These are phyloP conservation scores for Trachelus stipa DNA, from an alignment of 2,888 invertebrate genomes.

Conservation along the genomic window DNA sequence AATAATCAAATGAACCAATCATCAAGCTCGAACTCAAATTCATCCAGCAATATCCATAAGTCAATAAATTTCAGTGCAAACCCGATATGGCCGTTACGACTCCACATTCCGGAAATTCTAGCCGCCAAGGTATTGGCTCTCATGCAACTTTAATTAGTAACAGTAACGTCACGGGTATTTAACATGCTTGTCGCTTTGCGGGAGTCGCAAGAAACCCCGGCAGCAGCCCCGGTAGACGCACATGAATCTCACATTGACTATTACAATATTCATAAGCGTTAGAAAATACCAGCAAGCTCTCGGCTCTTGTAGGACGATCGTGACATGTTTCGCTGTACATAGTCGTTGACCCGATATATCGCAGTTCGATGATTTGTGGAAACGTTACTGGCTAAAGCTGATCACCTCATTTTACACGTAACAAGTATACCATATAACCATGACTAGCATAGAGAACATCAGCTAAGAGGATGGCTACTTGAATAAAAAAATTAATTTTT, in stretches of 20 bases:
- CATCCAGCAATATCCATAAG: neutral
- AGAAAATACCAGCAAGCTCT: constrained; percentile 17
- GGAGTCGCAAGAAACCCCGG: constrained; percentile 23
- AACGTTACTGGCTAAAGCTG: neutral
- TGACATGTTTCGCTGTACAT: constrained; percentile 23
- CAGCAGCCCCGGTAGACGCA: constrained; percentile 17
- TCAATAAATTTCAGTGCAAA: constrained; percentile 21
- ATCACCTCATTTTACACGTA: too few relatives aligned
- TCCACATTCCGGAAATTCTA: constrained; percentile 25
- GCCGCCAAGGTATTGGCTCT: constrained; percentile 23
- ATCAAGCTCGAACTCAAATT: neutral
- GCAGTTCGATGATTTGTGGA: constrained; percentile 19
- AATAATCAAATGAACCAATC: neutral
- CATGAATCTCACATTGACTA: constrained; percentile 25
- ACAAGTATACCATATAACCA: too few relatives aligned
- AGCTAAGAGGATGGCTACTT: neutral
- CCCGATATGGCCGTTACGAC: constrained; percentile 16
- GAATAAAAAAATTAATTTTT: neutral
- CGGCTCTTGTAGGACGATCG: constrained; percentile 22
- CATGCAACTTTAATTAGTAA: constrained; percentile 29
- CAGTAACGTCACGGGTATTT: constrained; percentile 27
- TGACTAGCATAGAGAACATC: neutral
- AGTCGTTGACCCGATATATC: neutral
- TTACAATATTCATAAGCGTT: constrained; percentile 28
- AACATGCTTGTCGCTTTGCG: constrained; percentile 27